Percentiles rank a stretch among this genome's conserved stretches.
Conservation (phyloP, 2,888 invertebrate species). For the Zygogramma bicolorata region DNA sequence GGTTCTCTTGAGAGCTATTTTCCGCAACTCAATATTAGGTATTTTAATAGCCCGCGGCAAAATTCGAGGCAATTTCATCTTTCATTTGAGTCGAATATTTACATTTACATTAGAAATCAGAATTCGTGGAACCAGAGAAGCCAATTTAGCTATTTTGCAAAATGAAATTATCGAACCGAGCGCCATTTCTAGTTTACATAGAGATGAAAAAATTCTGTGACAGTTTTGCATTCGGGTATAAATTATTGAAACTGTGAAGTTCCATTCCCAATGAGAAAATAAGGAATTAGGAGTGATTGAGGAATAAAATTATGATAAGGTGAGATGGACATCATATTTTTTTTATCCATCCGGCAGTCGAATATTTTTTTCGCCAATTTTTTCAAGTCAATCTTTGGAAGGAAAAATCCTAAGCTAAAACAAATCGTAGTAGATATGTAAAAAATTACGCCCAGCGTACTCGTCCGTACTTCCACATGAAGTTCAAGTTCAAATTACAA, state of each 20-base stretch:
- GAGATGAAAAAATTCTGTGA: slow-evolving; percentile 23
- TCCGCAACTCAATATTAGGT: slow-evolving; percentile 29
- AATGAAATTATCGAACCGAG: slow-evolving; percentile 39
- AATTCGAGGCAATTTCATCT: slow-evolving; percentile 46
- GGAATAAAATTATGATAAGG: too few species aligned
- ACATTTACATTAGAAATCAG: slow-evolving; percentile 44
- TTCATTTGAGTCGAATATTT: slow-evolving; percentile 42
- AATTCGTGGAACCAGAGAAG: slow-evolving; percentile 37
- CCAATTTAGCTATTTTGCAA: slow-evolving; percentile 43
- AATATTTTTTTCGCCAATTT: too few species aligned
- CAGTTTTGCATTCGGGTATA: not conserved
- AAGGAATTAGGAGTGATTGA: too few species aligned
- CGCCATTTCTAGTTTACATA: slow-evolving; percentile 30
- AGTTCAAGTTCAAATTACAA: too few species aligned
- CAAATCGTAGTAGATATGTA: too few species aligned
- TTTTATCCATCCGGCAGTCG: too few species aligned
- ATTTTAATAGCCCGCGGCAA: slow-evolving; percentile 43
- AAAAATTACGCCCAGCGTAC: too few species aligned
- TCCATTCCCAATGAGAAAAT: not conserved
- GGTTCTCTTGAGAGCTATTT: slow-evolving; percentile 19
- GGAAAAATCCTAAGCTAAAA: too few species aligned
- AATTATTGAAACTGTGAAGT: not conserved
- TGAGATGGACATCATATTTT: too few species aligned
- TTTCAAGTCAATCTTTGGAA: too few species aligned
- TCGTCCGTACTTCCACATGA: too few species aligned